Percentiles rank a stretch among this genome's conserved stretches.
Evolutionary conservation across 2,113 vertebrate species (phyloP).

Genomic region (Hydrochoerus hydrochaeris): DNA sequence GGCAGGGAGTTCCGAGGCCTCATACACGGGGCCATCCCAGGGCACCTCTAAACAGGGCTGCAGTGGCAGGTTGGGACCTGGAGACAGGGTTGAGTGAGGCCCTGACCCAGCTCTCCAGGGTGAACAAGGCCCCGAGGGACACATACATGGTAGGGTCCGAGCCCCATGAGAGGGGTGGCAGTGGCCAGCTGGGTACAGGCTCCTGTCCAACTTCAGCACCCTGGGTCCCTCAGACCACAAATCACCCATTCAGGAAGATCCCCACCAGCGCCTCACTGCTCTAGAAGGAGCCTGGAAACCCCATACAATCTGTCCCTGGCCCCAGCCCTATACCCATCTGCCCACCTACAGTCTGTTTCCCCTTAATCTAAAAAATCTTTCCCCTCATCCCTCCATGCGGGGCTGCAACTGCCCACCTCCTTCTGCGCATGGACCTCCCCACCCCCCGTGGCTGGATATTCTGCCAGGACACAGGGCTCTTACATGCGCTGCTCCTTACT

Average conservation of each 20-base stretch:
- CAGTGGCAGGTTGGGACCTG: too few relatives aligned
- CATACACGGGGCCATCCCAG: neutral
- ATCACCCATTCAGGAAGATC: accelerated
- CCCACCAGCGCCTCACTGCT: too few relatives aligned
- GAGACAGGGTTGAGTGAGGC: neutral
- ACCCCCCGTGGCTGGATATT: accelerated
- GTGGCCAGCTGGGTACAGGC: neutral
- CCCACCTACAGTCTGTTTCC: too few relatives aligned
- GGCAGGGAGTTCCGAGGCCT: neutral
- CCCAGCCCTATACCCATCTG: neutral
- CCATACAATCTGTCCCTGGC: neutral
- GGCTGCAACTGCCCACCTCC: neutral
- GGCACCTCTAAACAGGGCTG: neutral
- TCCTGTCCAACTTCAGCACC: neutral
- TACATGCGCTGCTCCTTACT: neutral
- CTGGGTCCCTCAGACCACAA: accelerated
- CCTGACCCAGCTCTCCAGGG: neutral
- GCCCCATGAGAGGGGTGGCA: neutral
- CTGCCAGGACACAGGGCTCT: neutral
- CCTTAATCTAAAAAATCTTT: neutral
- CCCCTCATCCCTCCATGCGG: neutral
- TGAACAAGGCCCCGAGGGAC: neutral
- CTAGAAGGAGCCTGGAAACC: neutral
- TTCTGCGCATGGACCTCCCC: neutral
- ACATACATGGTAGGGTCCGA: accelerated